Percentiles rank a stretch among this genome's conserved stretches.
Evolutionary conservation across 2,113 vertebrate genomes (phyloP).

Genomic region (Crotalus helleri): DNA sequence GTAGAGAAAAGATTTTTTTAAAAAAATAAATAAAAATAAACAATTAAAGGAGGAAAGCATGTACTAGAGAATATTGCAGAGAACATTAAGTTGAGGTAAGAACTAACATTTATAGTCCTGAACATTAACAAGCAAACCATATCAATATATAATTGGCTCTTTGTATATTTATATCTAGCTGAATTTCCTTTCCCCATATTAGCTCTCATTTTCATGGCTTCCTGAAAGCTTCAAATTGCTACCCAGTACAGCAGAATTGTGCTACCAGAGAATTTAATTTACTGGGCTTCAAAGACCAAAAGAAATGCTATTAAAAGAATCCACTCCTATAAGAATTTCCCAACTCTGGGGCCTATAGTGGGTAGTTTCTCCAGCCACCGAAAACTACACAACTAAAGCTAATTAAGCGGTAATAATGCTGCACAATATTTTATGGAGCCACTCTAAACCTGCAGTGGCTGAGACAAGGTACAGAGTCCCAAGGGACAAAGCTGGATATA

Average conservation of each 20-base stretch:
- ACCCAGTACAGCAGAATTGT: not conserved
- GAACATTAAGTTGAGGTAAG: not conserved
- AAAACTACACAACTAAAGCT: not conserved
- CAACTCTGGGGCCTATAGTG: not conserved
- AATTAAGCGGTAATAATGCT: not conserved
- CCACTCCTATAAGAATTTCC: not conserved
- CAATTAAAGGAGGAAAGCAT: not conserved
- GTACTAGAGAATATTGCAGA: not conserved
- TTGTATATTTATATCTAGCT: not conserved
- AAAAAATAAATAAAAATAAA: not conserved
- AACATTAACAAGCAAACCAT: not conserved
- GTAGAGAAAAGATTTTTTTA: conserved; percentile 21
- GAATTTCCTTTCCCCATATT: not conserved
- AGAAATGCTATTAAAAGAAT: not conserved
- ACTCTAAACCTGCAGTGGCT: not conserved
- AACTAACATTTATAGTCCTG: not conserved
- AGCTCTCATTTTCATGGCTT: not conserved
- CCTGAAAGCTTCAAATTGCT: not conserved
- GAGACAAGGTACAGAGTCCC: not conserved
- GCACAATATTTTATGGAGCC: not conserved
- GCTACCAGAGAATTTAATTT: not conserved
- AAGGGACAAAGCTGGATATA: not conserved
- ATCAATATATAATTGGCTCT: not conserved
- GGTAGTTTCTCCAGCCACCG: not conserved
- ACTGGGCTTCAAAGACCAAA: not conserved